These are phyloP conservation scores for Dissostichus mawsoni DNA, from an alignment of 2,113 vertebrate species.

Conservation along the genomic window DNA sequence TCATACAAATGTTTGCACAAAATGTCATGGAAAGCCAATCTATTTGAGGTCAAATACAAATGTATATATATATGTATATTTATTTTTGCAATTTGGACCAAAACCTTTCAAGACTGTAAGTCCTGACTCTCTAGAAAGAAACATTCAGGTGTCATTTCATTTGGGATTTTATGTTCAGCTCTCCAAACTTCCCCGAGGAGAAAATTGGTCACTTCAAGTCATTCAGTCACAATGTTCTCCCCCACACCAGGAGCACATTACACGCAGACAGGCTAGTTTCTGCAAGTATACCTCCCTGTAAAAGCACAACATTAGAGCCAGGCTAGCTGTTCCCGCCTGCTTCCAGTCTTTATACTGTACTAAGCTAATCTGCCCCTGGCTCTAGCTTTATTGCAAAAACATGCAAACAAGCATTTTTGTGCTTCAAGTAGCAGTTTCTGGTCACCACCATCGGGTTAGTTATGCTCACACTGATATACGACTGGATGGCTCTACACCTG, in stretches of 20 bases:
- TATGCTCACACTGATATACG: slow-evolving; percentile 18
- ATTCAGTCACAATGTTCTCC: not conserved
- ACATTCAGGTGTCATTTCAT: not conserved
- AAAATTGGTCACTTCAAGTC: not conserved
- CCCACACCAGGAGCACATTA: not conserved
- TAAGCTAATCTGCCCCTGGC: not conserved
- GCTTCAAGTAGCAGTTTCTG: not conserved
- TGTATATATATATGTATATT: not conserved
- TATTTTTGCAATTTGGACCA: not conserved
- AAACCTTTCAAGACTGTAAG: not conserved
- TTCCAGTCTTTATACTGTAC: not conserved
- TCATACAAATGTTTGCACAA: too few relatives aligned
- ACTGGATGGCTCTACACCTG: slow-evolving; percentile 15
- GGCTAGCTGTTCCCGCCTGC: not conserved
- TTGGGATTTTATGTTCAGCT: not conserved
- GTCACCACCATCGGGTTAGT: not conserved
- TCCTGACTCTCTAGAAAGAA: not conserved
- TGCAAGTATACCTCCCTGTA: not conserved
- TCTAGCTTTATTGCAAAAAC: not conserved
- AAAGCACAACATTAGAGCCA: not conserved
- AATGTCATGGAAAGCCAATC: too few relatives aligned
- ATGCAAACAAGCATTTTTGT: not conserved
- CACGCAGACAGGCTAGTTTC: not conserved
- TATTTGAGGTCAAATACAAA: not conserved
- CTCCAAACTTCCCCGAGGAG: not conserved